Conservation (phyloP, 2,113 vertebrate species). For the Chaetodon trifascialis region DNA sequence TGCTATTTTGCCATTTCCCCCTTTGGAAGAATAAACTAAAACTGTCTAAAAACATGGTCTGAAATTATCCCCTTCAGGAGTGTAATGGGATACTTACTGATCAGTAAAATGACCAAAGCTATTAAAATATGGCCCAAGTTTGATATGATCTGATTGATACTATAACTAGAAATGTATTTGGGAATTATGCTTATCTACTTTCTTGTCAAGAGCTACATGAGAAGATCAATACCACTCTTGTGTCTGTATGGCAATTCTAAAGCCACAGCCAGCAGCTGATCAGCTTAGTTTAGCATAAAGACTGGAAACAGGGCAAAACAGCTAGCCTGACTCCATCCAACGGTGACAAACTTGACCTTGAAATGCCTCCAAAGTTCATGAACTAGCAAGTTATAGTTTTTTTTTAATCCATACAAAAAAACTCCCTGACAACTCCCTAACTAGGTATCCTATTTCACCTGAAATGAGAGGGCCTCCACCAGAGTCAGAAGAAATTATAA, state of each 20-base stretch:
- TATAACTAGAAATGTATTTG: not conserved
- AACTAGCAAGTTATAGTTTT: too few relatives aligned
- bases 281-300: too few relatives aligned
- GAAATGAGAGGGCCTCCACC: not conserved
- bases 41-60: not conserved
- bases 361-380: too few relatives aligned
- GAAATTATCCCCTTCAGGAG: too few relatives aligned
- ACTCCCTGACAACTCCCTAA: too few relatives aligned
- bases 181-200: not conserved
- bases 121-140: not conserved
- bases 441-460: too few relatives aligned
- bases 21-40: not conserved
- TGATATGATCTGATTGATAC: not conserved
- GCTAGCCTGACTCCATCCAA: too few relatives aligned
- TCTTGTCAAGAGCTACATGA: not conserved
- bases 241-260: not conserved
- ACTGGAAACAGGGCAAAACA: too few relatives aligned
- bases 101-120: not conserved
- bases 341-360: too few relatives aligned
- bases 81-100: not conserved
- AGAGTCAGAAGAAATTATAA: not conserved
- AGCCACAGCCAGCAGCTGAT: too few relatives aligned
- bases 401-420: too few relatives aligned
- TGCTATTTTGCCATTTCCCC: too few relatives aligned
- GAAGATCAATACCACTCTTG: not conserved